These are phyloP conservation scores for Philaethria dido DNA, from an alignment of 2,888 invertebrate species.

Conservation along the genomic window DNA sequence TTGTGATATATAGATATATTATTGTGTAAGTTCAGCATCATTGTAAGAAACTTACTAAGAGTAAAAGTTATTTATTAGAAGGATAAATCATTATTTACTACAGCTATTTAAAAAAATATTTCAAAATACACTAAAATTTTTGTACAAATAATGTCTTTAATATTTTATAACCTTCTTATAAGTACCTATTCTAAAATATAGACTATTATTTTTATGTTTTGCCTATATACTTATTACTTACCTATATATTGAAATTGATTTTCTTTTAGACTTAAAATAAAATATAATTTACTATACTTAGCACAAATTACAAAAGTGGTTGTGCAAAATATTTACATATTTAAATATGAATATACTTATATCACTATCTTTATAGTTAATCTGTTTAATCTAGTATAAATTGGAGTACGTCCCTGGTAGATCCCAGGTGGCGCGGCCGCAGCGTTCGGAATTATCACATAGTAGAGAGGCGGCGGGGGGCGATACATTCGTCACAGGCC, in stretches of 20 bases:
- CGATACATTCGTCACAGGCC: conserved; percentile 84
- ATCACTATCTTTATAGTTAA: background rate
- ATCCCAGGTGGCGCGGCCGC: conserved; percentile 84
- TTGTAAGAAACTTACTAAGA: background rate
- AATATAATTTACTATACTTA: background rate
- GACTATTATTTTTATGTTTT: too few relatives aligned
- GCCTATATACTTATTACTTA: too few relatives aligned
- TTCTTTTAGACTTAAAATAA: background rate
- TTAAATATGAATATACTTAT: background rate
- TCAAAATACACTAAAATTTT: too few relatives aligned
- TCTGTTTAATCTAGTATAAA: conserved; percentile 9
- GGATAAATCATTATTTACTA: too few relatives aligned
- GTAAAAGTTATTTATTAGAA: too few relatives aligned
- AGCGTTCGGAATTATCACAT: conserved; percentile 85
- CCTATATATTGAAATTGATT: too few relatives aligned
- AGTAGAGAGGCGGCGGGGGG: conserved; percentile 75
- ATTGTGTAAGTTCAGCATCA: conserved; percentile 21
- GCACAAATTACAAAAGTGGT: background rate
- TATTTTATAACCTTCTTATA: too few relatives aligned
- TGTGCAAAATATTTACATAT: background rate
- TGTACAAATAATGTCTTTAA: too few relatives aligned
- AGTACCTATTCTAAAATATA: too few relatives aligned
- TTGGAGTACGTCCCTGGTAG: conserved; percentile 70
- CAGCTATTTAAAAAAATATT: too few relatives aligned
- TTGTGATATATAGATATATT: conserved; percentile 42